A percentile compares a stretch with the other conserved stretches of the same genome.
These are phyloP conservation scores for Enteromius viviparus DNA, from an alignment of 2,797 vertebrate genomes.

Conservation along the genomic window DNA sequence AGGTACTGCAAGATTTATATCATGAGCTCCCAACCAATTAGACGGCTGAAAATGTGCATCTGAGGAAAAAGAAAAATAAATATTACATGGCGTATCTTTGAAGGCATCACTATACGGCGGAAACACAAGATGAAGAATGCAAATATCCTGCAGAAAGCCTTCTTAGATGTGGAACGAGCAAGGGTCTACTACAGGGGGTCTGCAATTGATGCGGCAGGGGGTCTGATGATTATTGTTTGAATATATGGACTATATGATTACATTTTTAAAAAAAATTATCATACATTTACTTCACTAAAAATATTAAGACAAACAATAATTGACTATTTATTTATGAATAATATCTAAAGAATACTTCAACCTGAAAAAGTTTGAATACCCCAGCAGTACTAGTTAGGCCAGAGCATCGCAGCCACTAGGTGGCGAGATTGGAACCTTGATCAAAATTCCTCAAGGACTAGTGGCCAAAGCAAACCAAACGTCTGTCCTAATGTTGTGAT, in stretches of 20 bases:
- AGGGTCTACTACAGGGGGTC: constrained; percentile 8
- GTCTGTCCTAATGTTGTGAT: constrained; percentile 17
- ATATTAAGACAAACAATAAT: not conserved
- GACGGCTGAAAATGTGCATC: not conserved
- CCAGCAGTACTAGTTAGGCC: not conserved
- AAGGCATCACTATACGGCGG: not conserved
- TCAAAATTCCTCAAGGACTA: not conserved
- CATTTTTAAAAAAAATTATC: not conserved
- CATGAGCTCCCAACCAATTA: constrained; percentile 1
- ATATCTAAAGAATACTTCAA: not conserved
- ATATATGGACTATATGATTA: not conserved
- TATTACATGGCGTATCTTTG: not conserved
- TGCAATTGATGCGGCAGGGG: not conserved
- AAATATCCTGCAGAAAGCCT: constrained; percentile 4
- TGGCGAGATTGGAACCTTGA: constrained; percentile 23
- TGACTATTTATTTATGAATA: too few relatives aligned
- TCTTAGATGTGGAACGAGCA: not conserved
- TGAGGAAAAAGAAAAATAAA: not conserved
- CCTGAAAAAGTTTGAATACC: not conserved
- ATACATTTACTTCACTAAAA: not conserved
- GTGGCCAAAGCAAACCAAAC: constrained; percentile 43
- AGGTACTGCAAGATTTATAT: constrained; percentile 5
- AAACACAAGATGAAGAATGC: constrained; percentile 4
- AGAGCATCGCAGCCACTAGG: constrained; percentile 50
- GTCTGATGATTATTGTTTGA: constrained; percentile 9